These are phyloP conservation scores for Acropora tenuis DNA, from an alignment of 64 coral and sea anemone species.

Conservation along the genomic window DNA sequence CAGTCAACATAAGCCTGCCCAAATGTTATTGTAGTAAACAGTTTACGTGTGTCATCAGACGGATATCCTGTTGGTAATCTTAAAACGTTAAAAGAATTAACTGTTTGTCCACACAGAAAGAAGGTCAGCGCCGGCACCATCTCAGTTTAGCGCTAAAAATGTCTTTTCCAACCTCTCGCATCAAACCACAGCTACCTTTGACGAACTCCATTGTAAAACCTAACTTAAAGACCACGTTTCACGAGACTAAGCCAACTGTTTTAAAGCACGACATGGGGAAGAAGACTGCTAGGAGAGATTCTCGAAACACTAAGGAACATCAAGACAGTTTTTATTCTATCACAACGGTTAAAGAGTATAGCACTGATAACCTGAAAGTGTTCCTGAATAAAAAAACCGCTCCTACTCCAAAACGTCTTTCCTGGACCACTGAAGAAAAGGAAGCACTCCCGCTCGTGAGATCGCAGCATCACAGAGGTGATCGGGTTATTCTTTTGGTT, in stretches of 20 bases:
- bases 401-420: not conserved
- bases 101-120: not conserved
- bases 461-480: not conserved
- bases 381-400: not conserved
- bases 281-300: not conserved
- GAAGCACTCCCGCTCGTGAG: too few species aligned
- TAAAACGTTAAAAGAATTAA: not conserved
- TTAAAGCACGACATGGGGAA: not conserved
- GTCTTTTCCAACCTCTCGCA: not conserved
- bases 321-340: not conserved
- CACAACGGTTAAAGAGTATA: not conserved
- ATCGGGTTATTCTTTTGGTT: not conserved
- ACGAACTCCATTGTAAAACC: not conserved
- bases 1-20: not conserved
- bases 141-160: not conserved
- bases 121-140: not conserved
- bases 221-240: not conserved
- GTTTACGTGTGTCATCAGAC: not conserved
- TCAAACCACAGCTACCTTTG: not conserved
- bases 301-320: not conserved
- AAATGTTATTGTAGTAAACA: not conserved
- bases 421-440: not conserved
- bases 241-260: not conserved
- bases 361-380: not conserved
- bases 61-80: slow-evolving; percentile 2